phyloP scores from a whole-genome alignment of 2,113 vertebrate species.

The Hypocryptadius cinnamomeus region DNA sequence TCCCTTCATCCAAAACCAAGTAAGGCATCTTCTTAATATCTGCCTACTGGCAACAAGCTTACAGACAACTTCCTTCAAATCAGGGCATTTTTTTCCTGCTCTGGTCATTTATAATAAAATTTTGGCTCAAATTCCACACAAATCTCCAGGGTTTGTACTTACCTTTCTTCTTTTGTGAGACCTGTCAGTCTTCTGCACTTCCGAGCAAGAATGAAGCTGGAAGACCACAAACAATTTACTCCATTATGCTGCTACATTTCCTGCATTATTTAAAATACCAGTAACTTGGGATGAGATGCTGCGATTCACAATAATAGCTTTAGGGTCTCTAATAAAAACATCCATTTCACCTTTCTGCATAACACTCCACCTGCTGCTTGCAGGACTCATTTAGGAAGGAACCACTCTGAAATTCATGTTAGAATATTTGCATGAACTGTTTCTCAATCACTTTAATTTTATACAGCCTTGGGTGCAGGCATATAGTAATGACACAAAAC shows the following conservation, averaged over 20 bases:
- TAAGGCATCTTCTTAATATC: background rate
- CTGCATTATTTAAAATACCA: background rate
- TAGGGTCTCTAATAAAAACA: background rate
- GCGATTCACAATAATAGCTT: background rate
- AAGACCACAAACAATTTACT: background rate
- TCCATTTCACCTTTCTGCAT: background rate
- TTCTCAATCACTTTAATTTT: background rate
- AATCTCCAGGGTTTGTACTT: background rate
- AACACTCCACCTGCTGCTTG: background rate
- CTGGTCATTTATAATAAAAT: background rate
- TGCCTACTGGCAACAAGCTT: background rate
- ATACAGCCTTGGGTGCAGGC: background rate
- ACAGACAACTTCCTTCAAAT: background rate
- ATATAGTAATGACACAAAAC: background rate
- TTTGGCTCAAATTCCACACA: background rate
- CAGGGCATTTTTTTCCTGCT: background rate
- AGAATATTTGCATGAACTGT: background rate
- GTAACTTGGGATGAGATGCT: background rate
- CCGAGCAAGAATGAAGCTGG: slow-evolving; percentile 89
- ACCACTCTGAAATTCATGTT: background rate
- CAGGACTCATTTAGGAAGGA: background rate
- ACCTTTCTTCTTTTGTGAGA: slow-evolving; percentile 92
- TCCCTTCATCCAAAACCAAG: background rate
- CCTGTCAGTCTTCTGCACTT: slow-evolving; percentile 82
- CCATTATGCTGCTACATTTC: background rate